Percentiles rank a stretch among this genome's conserved stretches.
Conservation (phyloP, 2,888 invertebrate species). For the Synergus laeviventris region DNA sequence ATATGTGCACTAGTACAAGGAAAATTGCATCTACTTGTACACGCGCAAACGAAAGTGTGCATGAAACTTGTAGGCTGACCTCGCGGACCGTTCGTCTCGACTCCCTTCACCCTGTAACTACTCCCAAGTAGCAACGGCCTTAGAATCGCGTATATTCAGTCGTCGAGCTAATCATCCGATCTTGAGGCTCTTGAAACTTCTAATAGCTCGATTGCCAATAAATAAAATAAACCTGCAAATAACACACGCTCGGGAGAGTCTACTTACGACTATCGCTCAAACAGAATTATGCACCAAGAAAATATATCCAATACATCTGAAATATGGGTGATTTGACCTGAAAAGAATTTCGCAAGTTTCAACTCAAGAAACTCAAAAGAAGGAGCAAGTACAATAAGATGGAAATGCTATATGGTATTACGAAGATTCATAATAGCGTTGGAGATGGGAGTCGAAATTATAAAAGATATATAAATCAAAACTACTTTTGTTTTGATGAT, state of each 20-base stretch:
- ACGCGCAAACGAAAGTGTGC: constrained; percentile 12
- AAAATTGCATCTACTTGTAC: constrained; percentile 46
- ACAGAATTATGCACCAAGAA: constrained; percentile 22
- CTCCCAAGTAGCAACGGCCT: constrained; percentile 40
- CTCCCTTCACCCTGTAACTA: constrained; percentile 42
- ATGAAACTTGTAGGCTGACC: constrained; percentile 53
- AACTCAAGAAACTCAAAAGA: constrained; percentile 5
- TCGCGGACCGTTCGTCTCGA: constrained; percentile 57
- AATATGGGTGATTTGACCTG: constrained; percentile 26
- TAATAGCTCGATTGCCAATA: constrained; percentile 40
- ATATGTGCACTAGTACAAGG: constrained; percentile 49
- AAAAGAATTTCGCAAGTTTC: constrained; percentile 10
- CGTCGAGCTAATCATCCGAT: constrained; percentile 42
- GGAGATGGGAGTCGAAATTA: too few relatives aligned
- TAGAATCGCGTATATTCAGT: constrained; percentile 38
- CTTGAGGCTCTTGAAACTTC: constrained; percentile 37
- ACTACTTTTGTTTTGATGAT: neutral
- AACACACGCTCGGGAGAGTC: constrained; percentile 5
- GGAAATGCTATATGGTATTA: neutral
- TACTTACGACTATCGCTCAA: neutral
- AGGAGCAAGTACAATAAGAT: neutral
- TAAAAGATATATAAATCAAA: neutral
- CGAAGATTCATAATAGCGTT: too few relatives aligned
- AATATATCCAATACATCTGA: constrained; percentile 19
- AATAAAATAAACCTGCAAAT: constrained; percentile 16